A percentile compares a stretch with the other conserved stretches of the same genome.
phyloP scores from a whole-genome alignment of 2,797 vertebrate species.

The Pagetopsis macropterus region DNA sequence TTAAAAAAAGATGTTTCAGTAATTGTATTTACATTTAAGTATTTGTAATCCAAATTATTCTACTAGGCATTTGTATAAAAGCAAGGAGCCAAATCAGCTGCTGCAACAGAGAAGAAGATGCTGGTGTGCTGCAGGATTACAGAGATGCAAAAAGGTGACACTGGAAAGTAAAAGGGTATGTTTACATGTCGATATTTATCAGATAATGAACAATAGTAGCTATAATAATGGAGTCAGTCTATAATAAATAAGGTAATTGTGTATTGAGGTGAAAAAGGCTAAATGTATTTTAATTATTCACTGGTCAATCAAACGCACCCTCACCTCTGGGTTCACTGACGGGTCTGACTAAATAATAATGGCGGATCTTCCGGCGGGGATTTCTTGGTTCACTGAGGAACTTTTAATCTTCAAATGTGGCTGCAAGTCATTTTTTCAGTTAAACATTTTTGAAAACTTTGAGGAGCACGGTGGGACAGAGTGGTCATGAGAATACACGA shows the following conservation, averaged over 20 bases:
- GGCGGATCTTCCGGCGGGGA: no score
- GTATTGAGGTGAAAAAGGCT: neutral
- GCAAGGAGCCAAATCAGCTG: neutral
- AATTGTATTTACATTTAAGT: neutral
- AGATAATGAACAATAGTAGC: neutral
- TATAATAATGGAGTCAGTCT: neutral
- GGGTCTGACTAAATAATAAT: no score
- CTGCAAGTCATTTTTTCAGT: neutral
- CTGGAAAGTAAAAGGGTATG: neutral
- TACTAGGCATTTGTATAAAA: neutral
- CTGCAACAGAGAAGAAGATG: neutral
- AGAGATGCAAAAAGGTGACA: neutral
- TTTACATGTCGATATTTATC: neutral
- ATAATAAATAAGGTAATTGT: neutral
- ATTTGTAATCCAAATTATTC: neutral
- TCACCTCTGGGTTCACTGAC: neutral
- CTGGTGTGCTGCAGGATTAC: neutral
- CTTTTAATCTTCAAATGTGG: neutral
- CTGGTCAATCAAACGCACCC: conserved; percentile 1
- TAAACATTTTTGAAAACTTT: neutral
- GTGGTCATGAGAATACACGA: neutral
- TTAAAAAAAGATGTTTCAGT: neutral
- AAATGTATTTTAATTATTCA: neutral
- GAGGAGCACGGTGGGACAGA: neutral
- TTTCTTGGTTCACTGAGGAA: no score